Evolutionary conservation across 2,888 invertebrate genomes (phyloP), one percentile per base, ranked within the genome.

Genomic region (Daptonema setosum): DNA sequence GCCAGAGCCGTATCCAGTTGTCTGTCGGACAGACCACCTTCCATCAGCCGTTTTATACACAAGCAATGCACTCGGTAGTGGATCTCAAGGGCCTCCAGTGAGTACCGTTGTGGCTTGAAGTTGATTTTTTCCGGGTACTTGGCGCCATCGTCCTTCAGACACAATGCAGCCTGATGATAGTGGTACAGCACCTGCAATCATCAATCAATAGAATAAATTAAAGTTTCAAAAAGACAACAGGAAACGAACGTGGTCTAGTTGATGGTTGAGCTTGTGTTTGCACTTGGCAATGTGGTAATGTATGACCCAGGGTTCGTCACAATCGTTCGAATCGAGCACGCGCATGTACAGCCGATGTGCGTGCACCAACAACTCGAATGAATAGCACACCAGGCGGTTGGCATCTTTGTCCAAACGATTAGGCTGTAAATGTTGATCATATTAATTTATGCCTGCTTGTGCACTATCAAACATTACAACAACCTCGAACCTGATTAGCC

Each of bases 271-370:
- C 68, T 91, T 93, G 71, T 91, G 90, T 0, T 83, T 80, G 55
- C 90, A 83, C 78, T 93, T 93, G 0, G 87, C 91, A n/a, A 91
- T 75, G 83, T 91, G 87, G 68, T 90, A 91, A 71, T 86, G 85
- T 67, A 85, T 82, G 41, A 90, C 75, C 91, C 91, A 93, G 57
- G 83, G 78, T 68, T 91, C 90, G 68, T n/a, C 28, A 28, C 22
- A 28, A 22, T 26, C 11, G n/a, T 28, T 5, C 22, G 48, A 25
- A 14, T 20, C 8, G n/a, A 52, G 43, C 22, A 28, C 51, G 43
- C 52, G 43, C 3, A 28, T 22, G 47, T 56, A 59, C n/a, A 54
- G 48, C 2, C 57, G 52, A 25, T 52, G 24, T 1, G 58, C 50
- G 11, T 29, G 1, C 22, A n/a, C 25, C n/a, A 54, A 43, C 45